Evolutionary conservation across 2,888 invertebrate genomes (phyloP), one percentile per base, ranked within the genome.

Genomic region (Latrodectus hesperus): DNA sequence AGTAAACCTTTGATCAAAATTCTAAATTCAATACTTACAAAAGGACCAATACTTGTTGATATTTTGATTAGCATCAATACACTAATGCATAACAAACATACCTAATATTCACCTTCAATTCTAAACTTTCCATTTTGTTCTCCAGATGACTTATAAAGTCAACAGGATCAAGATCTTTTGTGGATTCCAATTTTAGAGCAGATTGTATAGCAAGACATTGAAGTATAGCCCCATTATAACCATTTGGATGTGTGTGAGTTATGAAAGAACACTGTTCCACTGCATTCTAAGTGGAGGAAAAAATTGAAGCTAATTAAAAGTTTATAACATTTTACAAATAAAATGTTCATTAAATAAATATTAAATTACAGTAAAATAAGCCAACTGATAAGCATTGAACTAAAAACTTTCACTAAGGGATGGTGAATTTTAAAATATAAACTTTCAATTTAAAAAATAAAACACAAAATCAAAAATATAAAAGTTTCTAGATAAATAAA

Each of bases 121-220:
- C 92, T 51, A 92, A 78, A 38, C 89, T 80, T 88, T 93, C 92
- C 93, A 95, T 94, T 92, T 94, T 94, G 71, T 92, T 90, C 74
- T 93, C 93, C 9, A 95, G 92, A 52, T 93, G 91, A 53, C 93
- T 91, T 51, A 94, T 91, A 92, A 94, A 95, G 51, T 92, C 89
- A 26, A 92, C 90, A 22, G 92, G 90, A 91, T 95, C 93, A 9
- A 95, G 91, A 76, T 92, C 90, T 65, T 92, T 91, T 4, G 91
- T 91, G 1, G 94, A 92, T 91, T 94, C 91, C 70, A 91, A 90
- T 68, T 91, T 90, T 22, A 95, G 91, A 89, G 94, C 94, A 90
- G 94, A 93, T 79, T 94, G 93, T 51, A 95, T 92, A 14, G 95
- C 95, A 72, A 94, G 91, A 82, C 94, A 90, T 90, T 93, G 92